Evolutionary conservation across 2,888 invertebrate genomes (phyloP).

Genomic region (Acrocyrtus sp.): DNA sequence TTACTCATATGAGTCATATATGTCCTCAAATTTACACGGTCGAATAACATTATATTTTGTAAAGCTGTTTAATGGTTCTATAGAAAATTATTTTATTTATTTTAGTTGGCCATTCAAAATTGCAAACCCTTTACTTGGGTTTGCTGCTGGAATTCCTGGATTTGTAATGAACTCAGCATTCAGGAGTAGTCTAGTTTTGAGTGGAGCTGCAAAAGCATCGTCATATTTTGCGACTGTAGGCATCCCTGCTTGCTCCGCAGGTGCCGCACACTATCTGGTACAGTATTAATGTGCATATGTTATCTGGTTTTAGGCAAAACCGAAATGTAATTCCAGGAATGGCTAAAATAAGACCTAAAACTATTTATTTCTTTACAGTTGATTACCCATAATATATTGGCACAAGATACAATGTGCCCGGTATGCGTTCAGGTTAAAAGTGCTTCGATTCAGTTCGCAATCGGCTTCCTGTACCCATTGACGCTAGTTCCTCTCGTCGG

Average conservation of each 20-base stretch:
- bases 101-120: conserved; percentile 57
- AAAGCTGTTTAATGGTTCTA: neutral
- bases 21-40: neutral
- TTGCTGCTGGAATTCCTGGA: conserved; percentile 70
- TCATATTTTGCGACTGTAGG: conserved; percentile 73
- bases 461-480: conserved; percentile 73
- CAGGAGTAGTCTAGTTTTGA: conserved; percentile 73
- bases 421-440: conserved; percentile 75
- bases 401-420: conserved; percentile 73
- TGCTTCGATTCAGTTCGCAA: conserved; percentile 69
- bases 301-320: no score
- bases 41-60: neutral
- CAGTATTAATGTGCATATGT: no score
- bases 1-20: no score
- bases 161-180: conserved; percentile 74
- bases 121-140: conserved; percentile 70
- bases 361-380: conserved; percentile 66
- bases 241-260: conserved; percentile 72
- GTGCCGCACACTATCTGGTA: conserved; percentile 72
- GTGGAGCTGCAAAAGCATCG: conserved; percentile 71
- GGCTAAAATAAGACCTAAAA: conserved; percentile 62
- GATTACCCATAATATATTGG: conserved; percentile 71
- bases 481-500: conserved; percentile 72
- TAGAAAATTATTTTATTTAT: neutral
- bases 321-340: no score